Evolutionary conservation across 2,797 vertebrate genomes (phyloP).

Genomic region (Sebastes jordani): DNA sequence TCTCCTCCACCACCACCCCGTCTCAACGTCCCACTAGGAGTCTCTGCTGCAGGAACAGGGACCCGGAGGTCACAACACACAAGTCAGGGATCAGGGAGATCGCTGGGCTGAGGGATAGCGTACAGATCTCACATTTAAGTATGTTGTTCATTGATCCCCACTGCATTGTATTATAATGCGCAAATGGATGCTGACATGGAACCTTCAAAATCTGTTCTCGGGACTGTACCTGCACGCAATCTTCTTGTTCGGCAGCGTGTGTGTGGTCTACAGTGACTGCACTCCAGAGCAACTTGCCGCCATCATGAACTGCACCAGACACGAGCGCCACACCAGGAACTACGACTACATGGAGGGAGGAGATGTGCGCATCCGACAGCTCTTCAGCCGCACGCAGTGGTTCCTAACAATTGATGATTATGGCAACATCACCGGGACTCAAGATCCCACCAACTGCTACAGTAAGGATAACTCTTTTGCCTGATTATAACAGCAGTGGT

Average conservation of each 20-base stretch:
- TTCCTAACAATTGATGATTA: constrained; percentile 95
- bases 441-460: constrained; percentile 94
- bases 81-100: constrained; percentile 81
- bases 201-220: constrained; percentile 95
- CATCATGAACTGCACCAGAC: constrained; percentile 96
- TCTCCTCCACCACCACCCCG: neutral
- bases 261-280: constrained; percentile 94
- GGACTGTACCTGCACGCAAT: constrained; percentile 93
- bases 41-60: constrained; percentile 47
- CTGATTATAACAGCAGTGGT: neutral
- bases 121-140: constrained; percentile 89
- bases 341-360: constrained; percentile 99
- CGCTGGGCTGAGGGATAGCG: constrained; percentile 71
- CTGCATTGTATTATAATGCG: constrained; percentile 98
- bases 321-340: constrained; percentile 95
- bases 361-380: constrained; percentile 95
- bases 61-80: constrained; percentile 76
- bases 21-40: constrained; percentile 20
- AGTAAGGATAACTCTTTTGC: constrained; percentile 85
- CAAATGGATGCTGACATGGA: constrained; percentile 99
- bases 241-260: constrained; percentile 91
- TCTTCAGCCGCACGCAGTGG: constrained; percentile 98
- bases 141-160: constrained; percentile 93
- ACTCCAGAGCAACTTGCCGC: constrained; percentile 93
- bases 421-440: constrained; percentile 95